These are phyloP conservation scores for Oxyruncus cristatus DNA, from an alignment of 2,113 vertebrate genomes.

Conservation along the genomic window DNA sequence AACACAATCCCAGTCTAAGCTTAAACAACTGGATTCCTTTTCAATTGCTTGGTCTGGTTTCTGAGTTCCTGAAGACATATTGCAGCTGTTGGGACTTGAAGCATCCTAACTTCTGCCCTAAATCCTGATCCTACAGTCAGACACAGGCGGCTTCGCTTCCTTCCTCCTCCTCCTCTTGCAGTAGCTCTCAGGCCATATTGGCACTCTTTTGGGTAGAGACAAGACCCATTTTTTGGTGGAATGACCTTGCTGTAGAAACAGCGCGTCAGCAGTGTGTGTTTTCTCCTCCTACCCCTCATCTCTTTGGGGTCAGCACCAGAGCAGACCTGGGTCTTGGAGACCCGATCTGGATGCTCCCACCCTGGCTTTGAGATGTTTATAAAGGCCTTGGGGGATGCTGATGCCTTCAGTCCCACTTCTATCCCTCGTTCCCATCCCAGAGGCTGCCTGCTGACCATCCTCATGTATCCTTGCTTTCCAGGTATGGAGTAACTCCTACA, in stretches of 20 bases:
- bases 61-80: constrained; percentile 14
- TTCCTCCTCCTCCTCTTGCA: background rate
- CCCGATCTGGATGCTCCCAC: background rate
- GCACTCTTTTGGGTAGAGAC: background rate
- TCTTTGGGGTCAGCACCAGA: background rate
- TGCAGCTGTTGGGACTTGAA: constrained; percentile 34
- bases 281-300: background rate
- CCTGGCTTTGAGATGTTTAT: background rate
- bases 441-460: no score
- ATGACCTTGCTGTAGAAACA: no score
- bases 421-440: background rate
- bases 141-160: background rate
- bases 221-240: background rate
- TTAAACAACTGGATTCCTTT: constrained; percentile 64
- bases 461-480: background rate
- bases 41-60: constrained; percentile 17
- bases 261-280: accelerated
- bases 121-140: background rate
- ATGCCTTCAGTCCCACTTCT: background rate
- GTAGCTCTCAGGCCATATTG: accelerated
- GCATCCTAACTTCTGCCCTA: background rate
- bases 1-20: constrained; percentile 29
- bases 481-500: background rate
- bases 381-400: accelerated
- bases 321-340: background rate